Evolutionary conservation across 2,888 invertebrate genomes (phyloP).

Genomic region (Molorchus minor): DNA sequence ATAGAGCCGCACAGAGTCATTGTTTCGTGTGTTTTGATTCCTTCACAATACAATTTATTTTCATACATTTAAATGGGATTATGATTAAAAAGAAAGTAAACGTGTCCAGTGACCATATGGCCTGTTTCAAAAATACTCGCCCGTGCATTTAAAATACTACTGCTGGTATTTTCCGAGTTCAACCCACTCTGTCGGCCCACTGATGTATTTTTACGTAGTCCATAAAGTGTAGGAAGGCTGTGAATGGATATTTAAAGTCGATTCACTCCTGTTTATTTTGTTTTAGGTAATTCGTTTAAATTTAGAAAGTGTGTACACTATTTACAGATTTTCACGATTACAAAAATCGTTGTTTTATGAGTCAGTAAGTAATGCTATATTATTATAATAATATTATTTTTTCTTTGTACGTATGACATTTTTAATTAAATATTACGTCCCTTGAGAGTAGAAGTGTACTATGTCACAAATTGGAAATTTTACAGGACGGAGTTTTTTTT

Average conservation of each 20-base stretch:
- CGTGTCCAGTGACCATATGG: constrained; percentile 30
- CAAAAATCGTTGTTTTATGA: no score
- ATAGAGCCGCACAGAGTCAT: not conserved
- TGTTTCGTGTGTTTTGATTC: constrained; percentile 2
- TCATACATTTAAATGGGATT: constrained; percentile 15
- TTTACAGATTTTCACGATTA: no score
- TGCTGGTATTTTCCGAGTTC: constrained; percentile 33
- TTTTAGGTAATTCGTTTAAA: not conserved
- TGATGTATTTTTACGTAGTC: constrained; percentile 27
- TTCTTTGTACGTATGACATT: no score
- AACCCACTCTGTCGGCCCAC: constrained; percentile 33
- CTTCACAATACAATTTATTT: constrained; percentile 12
- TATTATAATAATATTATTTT: no score
- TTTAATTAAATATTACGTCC: no score
- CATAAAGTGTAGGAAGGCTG: constrained; percentile 7
- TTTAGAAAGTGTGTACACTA: no score
- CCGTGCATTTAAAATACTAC: constrained; percentile 32
- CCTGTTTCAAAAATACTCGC: constrained; percentile 24
- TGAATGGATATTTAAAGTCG: constrained; percentile 12
- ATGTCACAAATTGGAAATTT: no score
- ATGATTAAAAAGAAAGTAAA: constrained; percentile 17
- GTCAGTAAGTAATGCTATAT: no score
- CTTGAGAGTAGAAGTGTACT: no score
- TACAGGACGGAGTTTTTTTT: no score
- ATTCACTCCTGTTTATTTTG: constrained; percentile 5